phyloP scores from a whole-genome alignment of 2,797 vertebrate species.

The Ispidina lecontei region DNA sequence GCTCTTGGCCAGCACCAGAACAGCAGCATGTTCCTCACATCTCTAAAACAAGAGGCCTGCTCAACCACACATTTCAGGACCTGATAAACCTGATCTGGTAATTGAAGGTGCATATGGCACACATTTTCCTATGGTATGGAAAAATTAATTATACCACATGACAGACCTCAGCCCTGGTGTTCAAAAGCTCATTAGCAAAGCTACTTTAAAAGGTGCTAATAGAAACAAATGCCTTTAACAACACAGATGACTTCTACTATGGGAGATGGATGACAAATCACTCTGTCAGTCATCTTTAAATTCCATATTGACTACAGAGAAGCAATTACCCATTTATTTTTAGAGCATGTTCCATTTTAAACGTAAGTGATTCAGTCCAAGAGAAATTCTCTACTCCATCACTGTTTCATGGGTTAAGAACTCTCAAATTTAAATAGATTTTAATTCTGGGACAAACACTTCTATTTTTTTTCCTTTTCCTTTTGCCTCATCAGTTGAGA shows the following conservation, averaged over 20 bases:
- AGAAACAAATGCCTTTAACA: constrained; percentile 43
- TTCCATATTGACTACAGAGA: constrained; percentile 32
- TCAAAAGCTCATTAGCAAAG: constrained; percentile 47
- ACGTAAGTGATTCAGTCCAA: constrained; percentile 39
- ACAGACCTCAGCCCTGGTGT: neutral
- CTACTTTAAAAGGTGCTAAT: constrained; percentile 9
- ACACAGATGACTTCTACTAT: constrained; percentile 29
- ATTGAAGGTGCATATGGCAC: neutral
- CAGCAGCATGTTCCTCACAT: neutral
- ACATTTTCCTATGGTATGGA: neutral
- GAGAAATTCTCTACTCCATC: neutral
- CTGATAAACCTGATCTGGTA: constrained; percentile 23
- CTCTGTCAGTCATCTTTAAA: constrained; percentile 31
- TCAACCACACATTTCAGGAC: constrained; percentile 1
- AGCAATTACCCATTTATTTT: constrained; percentile 60
- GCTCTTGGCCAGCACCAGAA: neutral
- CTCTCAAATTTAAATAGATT: constrained; percentile 14
- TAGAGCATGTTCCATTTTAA: constrained; percentile 50
- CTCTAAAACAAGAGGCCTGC: neutral
- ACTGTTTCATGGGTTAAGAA: constrained; percentile 28
- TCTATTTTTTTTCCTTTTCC: neutral
- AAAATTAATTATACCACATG: constrained; percentile 21
- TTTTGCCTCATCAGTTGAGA: neutral
- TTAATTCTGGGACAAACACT: constrained; percentile 24
- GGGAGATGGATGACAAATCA: constrained; percentile 41